Conservation (phyloP, 2,113 vertebrate genomes). For the Camelus bactrianus region DNA sequence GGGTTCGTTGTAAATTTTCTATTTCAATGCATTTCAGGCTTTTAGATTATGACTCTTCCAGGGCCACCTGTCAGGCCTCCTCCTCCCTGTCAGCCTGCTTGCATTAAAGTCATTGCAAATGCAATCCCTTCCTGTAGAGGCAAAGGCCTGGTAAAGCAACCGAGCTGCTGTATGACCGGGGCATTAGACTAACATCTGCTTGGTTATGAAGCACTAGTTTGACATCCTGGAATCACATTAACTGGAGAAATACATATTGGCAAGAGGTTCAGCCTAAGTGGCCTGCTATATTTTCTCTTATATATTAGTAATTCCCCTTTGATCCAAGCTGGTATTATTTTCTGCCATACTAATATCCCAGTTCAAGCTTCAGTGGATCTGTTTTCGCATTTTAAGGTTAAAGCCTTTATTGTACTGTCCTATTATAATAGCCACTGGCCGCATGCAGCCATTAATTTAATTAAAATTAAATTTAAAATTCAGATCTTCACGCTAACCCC, state of each 20-base stretch:
- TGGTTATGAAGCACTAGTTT: neutral
- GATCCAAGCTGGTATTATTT: neutral
- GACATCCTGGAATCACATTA: neutral
- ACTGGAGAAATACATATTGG: neutral
- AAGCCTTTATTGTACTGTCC: neutral
- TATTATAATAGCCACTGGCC: neutral
- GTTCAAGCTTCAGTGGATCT: neutral
- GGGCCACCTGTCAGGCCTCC: neutral
- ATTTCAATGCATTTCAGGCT: neutral
- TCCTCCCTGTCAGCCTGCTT: fast-evolving
- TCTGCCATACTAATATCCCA: neutral
- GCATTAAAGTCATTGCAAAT: neutral
- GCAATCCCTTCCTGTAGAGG: neutral
- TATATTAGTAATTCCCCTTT: neutral
- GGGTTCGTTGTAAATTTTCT: neutral
- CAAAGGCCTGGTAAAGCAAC: neutral
- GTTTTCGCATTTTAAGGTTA: neutral
- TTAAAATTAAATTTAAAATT: neutral
- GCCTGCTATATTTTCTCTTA: neutral
- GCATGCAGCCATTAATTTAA: neutral
- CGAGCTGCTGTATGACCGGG: fast-evolving
- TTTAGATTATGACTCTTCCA: neutral
- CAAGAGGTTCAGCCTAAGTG: neutral
- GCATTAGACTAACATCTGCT: neutral
- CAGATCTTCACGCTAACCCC: neutral